phyloP scores from a whole-genome alignment of 2,797 vertebrate species.

The Borostomias antarcticus region DNA sequence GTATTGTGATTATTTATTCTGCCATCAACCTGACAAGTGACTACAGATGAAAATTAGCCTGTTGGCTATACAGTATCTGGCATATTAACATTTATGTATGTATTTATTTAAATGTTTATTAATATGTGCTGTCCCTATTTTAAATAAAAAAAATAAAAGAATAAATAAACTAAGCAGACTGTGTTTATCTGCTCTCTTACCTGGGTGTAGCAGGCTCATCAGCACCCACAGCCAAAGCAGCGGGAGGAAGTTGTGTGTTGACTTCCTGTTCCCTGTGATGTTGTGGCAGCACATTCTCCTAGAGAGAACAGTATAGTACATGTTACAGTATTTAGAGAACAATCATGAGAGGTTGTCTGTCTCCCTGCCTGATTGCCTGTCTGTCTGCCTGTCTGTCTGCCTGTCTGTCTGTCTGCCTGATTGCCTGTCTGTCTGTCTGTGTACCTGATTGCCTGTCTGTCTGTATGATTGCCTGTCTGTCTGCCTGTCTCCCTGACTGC shows the following conservation, averaged over 20 bases:
- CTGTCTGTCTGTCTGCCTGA: background rate
- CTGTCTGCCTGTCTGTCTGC: background rate
- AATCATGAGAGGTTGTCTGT: background rate
- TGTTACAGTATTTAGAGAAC: background rate
- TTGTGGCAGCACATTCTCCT: slow-evolving; percentile 62
- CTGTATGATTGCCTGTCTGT: background rate
- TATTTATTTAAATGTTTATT: too few relatives aligned
- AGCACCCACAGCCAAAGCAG: slow-evolving; percentile 47
- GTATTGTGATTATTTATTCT: too few relatives aligned
- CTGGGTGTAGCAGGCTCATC: slow-evolving; percentile 41
- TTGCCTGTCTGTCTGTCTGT: background rate
- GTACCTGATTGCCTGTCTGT: background rate
- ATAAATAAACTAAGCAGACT: too few relatives aligned
- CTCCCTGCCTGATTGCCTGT: background rate
- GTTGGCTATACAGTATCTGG: too few relatives aligned
- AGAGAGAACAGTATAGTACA: too few relatives aligned
- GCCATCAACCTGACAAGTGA: too few relatives aligned
- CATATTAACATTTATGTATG: too few relatives aligned
- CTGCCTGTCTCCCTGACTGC: too few relatives aligned
- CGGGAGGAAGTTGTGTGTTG: slow-evolving; percentile 20
- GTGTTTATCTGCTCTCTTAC: slow-evolving; percentile 34
- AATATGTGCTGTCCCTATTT: too few relatives aligned
- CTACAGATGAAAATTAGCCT: too few relatives aligned
- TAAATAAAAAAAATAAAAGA: too few relatives aligned
- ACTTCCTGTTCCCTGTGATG: slow-evolving; percentile 39